phyloP scores from a whole-genome alignment of 2,888 invertebrate species.

The Scaptomyza polygonia region DNA sequence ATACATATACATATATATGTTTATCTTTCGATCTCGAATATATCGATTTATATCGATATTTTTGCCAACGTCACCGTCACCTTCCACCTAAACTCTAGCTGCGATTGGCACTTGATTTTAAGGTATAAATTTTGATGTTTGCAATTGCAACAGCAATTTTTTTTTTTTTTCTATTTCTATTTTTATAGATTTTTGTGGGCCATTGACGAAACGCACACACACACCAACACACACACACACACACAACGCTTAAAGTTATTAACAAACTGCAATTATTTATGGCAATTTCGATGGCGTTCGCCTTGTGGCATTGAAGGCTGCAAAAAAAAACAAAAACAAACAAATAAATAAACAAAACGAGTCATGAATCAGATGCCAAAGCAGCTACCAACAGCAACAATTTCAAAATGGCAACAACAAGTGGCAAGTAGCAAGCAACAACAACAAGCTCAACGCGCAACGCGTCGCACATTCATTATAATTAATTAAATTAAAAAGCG shows the following conservation, averaged over 20 bases:
- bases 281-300: constrained; percentile 67
- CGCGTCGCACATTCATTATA: constrained; percentile 59
- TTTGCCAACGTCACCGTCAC: background rate
- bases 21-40: too few species aligned
- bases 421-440: constrained; percentile 9
- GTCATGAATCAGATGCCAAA: constrained; percentile 8
- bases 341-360: background rate
- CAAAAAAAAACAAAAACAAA: constrained; percentile 20
- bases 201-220: constrained; percentile 50
- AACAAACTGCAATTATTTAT: constrained; percentile 74
- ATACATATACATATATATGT: too few species aligned
- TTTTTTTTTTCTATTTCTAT: constrained; percentile 24
- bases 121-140: constrained; percentile 27
- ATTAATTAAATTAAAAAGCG: constrained; percentile 70
- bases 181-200: constrained; percentile 36
- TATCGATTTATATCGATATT: constrained; percentile 15
- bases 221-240: constrained; percentile 19
- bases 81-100: background rate
- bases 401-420: background rate
- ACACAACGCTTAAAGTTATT: constrained; percentile 65
- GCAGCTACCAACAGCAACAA: background rate
- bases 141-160: constrained; percentile 35
- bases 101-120: constrained; percentile 29
- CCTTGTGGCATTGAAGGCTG: constrained; percentile 62
- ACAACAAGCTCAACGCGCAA: background rate